Conservation (phyloP, 2,113 vertebrate genomes). For the Notarius quadriscutis region DNA sequence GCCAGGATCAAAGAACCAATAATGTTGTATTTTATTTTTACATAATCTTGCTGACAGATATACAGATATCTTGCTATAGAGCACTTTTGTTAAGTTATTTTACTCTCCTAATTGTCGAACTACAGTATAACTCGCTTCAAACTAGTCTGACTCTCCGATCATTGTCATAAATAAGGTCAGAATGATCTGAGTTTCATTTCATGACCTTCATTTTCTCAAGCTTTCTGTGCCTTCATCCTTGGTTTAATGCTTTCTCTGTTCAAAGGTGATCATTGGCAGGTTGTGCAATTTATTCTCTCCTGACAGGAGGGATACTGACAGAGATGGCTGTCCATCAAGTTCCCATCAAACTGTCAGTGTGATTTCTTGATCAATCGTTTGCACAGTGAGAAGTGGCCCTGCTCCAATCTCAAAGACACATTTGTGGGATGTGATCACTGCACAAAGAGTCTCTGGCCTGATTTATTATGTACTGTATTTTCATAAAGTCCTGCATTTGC, state of each 20-base stretch:
- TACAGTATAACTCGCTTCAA: neutral
- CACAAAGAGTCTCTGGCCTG: neutral
- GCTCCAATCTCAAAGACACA: slow-evolving; percentile 58
- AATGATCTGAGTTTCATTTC: slow-evolving; percentile 1
- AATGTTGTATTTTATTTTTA: neutral
- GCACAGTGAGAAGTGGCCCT: slow-evolving; percentile 54
- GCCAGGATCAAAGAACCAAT: neutral
- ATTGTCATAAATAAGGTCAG: neutral
- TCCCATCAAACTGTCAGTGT: slow-evolving; percentile 68
- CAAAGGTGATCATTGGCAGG: slow-evolving; percentile 70
- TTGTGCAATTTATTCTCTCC: slow-evolving; percentile 68
- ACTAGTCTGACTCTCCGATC: neutral
- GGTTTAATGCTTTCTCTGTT: slow-evolving; percentile 58
- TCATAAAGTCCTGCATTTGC: neutral
- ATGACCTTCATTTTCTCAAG: slow-evolving; percentile 20
- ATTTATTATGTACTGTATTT: neutral
- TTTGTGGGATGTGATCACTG: slow-evolving; percentile 18
- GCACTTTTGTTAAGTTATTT: neutral
- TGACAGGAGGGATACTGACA: slow-evolving; percentile 67
- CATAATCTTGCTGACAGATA: neutral
- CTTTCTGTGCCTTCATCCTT: slow-evolving; percentile 26
- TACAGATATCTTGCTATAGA: neutral
- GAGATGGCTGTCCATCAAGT: slow-evolving; percentile 67
- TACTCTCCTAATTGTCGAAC: neutral
- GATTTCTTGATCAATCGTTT: slow-evolving; percentile 69